These are phyloP conservation scores for Andrena dorsata DNA, from an alignment of 2,888 invertebrate species.

Conservation along the genomic window DNA sequence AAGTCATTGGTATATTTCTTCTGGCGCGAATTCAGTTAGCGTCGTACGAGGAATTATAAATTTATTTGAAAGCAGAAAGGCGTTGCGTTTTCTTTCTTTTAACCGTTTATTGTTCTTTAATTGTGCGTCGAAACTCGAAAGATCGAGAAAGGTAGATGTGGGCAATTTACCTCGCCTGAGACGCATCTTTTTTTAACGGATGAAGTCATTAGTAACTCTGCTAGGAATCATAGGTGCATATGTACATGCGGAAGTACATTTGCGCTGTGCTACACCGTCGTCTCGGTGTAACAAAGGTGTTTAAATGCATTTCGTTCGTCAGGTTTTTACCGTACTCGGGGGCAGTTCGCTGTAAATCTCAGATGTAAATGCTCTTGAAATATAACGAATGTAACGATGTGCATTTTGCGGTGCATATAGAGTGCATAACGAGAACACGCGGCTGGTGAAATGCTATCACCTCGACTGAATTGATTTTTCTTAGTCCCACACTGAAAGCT, in stretches of 20 bases:
- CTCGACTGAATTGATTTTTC: constrained; percentile 45
- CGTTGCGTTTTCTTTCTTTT: no score
- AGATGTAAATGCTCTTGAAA: constrained; percentile 12
- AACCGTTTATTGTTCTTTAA: no score
- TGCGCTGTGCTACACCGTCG: constrained; percentile 10
- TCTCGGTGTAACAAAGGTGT: constrained; percentile 30
- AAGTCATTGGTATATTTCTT: neutral
- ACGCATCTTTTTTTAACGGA: no score
- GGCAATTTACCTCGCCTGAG: no score
- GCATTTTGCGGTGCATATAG: constrained; percentile 69
- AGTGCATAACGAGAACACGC: constrained; percentile 61
- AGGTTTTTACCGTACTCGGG: constrained; percentile 14
- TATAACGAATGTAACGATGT: constrained; percentile 39
- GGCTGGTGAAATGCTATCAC: constrained; percentile 46
- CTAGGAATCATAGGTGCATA: neutral
- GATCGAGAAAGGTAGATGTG: no score
- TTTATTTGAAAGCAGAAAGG: neutral
- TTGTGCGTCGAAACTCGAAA: no score
- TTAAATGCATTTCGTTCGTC: constrained; percentile 54
- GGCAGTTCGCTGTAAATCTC: constrained; percentile 5
- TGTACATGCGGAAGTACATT: neutral
- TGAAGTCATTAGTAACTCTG: no score
- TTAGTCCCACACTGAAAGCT: constrained; percentile 23
- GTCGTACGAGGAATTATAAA: neutral
- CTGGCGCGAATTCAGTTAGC: neutral